Evolutionary conservation across 2,888 invertebrate species (phyloP).

Genomic region (Polymixis lichenea): DNA sequence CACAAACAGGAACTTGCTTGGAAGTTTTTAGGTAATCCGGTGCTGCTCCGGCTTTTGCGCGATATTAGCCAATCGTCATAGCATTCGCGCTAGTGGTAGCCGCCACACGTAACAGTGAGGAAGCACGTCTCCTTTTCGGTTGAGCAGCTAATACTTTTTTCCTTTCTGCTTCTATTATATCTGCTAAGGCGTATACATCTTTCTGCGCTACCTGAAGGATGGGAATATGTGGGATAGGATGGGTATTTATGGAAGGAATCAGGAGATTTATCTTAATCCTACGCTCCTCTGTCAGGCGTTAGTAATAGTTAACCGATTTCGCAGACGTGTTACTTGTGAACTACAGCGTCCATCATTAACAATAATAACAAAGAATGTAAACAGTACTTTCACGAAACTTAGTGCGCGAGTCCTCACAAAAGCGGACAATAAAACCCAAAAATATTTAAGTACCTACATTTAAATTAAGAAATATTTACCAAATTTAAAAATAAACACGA

Average conservation of each 20-base stretch:
- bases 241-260: constrained; percentile 24
- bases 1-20: not conserved
- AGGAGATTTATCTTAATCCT: not conserved
- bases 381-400: not conserved
- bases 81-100: constrained; percentile 3
- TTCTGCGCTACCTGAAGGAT: constrained; percentile 78
- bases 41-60: not conserved
- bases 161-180: constrained; percentile 76
- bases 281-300: not conserved
- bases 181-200: constrained; percentile 79
- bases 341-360: not conserved
- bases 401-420: not conserved
- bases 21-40: not conserved
- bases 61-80: not conserved
- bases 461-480: too few species aligned
- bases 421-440: not conserved
- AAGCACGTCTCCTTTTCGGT: constrained; percentile 81
- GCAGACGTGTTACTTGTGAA: not conserved
- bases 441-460: too few species aligned
- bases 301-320: not conserved
- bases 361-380: not conserved
- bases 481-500: not conserved
- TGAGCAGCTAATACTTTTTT: constrained; percentile 77
- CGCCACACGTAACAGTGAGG: constrained; percentile 75
- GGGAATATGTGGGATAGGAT: constrained; percentile 35